These are phyloP conservation scores for Hetaerina titia DNA, from an alignment of 2,888 invertebrate species.

Conservation along the genomic window DNA sequence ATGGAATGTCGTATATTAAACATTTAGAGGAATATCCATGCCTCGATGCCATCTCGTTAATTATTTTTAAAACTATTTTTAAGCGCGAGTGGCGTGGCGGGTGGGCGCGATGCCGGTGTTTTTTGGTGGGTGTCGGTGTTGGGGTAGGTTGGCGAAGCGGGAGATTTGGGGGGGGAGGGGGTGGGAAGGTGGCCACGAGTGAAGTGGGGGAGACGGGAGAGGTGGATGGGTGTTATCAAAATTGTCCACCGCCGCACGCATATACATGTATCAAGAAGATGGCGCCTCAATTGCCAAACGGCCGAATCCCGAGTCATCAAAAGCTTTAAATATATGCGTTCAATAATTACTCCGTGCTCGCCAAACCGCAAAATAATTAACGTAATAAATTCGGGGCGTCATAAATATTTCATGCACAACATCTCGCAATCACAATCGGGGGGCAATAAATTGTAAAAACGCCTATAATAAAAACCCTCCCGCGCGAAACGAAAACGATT, in stretches of 20 bases:
- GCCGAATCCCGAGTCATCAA: conserved; percentile 59
- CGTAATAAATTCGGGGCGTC: conserved; percentile 64
- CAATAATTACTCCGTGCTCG: conserved; percentile 66
- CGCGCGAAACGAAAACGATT: conserved; percentile 29
- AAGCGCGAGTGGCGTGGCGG: conserved; percentile 18
- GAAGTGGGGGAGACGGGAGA: conserved; percentile 75
- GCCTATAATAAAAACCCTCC: conserved; percentile 50
- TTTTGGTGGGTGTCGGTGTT: conserved; percentile 75
- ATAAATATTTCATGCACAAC: conserved; percentile 66
- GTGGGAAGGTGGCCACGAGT: neutral
- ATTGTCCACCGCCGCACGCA: conserved; percentile 73
- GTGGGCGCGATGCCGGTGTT: conserved; percentile 72
- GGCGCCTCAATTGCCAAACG: conserved; percentile 61
- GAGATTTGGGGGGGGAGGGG: conserved; percentile 52
- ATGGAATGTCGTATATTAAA: conserved; percentile 45
- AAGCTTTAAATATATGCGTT: conserved; percentile 67
- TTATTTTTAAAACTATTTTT: conserved; percentile 67
- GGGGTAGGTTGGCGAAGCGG: conserved; percentile 53
- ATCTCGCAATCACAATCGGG: conserved; percentile 65
- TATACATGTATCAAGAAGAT: conserved; percentile 63
- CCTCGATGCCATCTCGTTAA: conserved; percentile 54
- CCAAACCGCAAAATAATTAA: conserved; percentile 67
- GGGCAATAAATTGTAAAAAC: conserved; percentile 65
- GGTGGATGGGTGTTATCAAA: conserved; percentile 77
- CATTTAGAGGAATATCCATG: conserved; percentile 53